A percentile compares a stretch with the other conserved stretches of the same genome.
Evolutionary conservation across 2,797 vertebrate species (phyloP).

Genomic region (Eptatretus atami): DNA sequence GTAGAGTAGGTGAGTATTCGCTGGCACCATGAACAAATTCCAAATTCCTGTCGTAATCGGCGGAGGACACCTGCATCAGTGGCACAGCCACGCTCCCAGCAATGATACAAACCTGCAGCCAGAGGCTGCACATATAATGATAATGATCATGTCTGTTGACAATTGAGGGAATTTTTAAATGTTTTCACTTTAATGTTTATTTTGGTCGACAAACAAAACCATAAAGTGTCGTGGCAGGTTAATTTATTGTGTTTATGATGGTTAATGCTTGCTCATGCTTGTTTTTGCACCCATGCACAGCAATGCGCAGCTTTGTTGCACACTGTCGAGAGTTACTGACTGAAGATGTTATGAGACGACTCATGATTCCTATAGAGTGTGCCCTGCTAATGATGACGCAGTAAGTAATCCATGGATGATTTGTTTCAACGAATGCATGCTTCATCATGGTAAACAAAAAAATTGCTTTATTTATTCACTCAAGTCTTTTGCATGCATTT

Average conservation of each 20-base stretch:
- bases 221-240: too few species aligned
- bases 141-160: neutral
- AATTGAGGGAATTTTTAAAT: too few species aligned
- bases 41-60: too few species aligned
- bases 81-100: too few species aligned
- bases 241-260: too few species aligned
- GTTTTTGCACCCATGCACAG: slow-evolving; percentile 14
- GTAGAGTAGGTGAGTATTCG: too few species aligned
- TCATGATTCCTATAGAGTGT: slow-evolving; percentile 95
- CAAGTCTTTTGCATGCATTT: slow-evolving; percentile 4
- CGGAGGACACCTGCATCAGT: too few species aligned
- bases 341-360: slow-evolving; percentile 73
- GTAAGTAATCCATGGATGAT: slow-evolving; percentile 28
- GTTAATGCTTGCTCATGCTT: too few species aligned
- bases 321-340: slow-evolving; percentile 89
- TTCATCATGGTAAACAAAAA: slow-evolving; percentile 5
- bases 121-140: too few species aligned
- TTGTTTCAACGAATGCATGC: slow-evolving; percentile 9
- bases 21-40: too few species aligned
- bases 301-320: slow-evolving; percentile 95
- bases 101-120: too few species aligned
- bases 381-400: slow-evolving; percentile 99
- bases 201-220: too few species aligned
- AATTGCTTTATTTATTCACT: neutral
- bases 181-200: neutral